Percentiles rank a stretch among this genome's conserved stretches.
Conservation (phyloP, 2,113 vertebrate species). For the Psammodynastes pulverulentus region DNA sequence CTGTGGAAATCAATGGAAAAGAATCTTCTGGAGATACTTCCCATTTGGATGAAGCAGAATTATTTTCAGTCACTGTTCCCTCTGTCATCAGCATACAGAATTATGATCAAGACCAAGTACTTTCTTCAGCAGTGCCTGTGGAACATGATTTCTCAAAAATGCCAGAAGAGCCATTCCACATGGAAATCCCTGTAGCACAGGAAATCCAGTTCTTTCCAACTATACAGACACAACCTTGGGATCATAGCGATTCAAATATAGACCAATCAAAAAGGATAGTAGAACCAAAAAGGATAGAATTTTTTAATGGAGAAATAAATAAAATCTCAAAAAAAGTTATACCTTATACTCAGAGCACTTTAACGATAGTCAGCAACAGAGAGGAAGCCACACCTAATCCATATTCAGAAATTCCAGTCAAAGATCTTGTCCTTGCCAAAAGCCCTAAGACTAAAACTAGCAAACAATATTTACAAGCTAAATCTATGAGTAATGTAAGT, state of each 20-base stretch:
- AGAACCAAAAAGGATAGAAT: not conserved
- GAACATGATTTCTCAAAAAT: not conserved
- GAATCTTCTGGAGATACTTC: conserved; percentile 65
- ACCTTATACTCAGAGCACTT: conserved; percentile 21
- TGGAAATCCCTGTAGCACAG: not conserved
- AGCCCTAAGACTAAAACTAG: not conserved
- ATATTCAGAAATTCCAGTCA: conserved; percentile 33
- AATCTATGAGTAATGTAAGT: rapidly evolving
- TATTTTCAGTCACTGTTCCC: conserved; percentile 35
- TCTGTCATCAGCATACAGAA: not conserved
- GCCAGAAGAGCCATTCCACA: not conserved
- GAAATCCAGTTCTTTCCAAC: not conserved
- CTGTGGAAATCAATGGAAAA: conserved; percentile 18
- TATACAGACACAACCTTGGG: not conserved
- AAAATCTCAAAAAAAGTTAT: not conserved
- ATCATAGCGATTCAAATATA: conserved; percentile 1
- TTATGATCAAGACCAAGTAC: not conserved
- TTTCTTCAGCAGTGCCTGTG: not conserved
- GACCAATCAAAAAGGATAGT: conserved; percentile 1
- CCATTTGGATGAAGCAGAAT: conserved; percentile 57
- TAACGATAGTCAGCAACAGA: not conserved
- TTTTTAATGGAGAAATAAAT: not conserved
- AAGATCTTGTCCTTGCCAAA: conserved; percentile 13
- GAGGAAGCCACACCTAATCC: not conserved
- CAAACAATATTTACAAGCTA: not conserved